Percentiles rank a stretch among this genome's conserved stretches.
Conservation (phyloP, 2,113 vertebrate genomes). For the Gallinago paraguaiae region DNA sequence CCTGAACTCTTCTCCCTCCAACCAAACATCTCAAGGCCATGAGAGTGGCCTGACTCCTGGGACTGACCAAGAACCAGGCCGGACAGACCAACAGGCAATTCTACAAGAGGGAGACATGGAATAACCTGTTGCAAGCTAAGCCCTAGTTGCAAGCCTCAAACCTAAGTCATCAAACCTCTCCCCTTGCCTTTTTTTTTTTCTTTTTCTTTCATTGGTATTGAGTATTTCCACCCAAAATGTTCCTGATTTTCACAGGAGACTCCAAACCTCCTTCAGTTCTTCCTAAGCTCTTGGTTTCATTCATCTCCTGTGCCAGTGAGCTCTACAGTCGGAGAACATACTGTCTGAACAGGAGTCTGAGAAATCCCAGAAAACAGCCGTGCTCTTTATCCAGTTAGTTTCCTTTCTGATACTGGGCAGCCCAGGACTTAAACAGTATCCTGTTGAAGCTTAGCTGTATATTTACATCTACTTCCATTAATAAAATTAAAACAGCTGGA, state of each 20-base stretch:
- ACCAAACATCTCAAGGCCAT: neutral
- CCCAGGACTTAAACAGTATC: neutral
- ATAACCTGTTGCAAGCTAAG: neutral
- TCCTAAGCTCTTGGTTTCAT: neutral
- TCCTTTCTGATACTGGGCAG: neutral
- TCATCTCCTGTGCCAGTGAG: neutral
- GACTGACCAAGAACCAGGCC: neutral
- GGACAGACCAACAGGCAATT: neutral
- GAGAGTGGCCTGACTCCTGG: neutral
- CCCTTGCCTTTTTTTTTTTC: too few relatives aligned
- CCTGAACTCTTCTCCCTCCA: neutral
- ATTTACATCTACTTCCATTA: slow-evolving; percentile 43
- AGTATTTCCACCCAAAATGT: neutral
- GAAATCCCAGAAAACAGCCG: neutral
- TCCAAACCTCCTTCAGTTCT: neutral
- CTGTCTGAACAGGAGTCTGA: neutral
- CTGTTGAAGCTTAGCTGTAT: slow-evolving; percentile 1
- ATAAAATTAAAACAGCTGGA: slow-evolving; percentile 23
- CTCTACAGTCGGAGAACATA: neutral
- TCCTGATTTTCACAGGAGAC: neutral
- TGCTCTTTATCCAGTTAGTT: neutral
- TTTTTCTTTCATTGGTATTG: neutral
- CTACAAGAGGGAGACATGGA: neutral
- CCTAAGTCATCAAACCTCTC: neutral
- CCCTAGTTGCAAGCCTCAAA: neutral